Evolutionary conservation across 2,888 invertebrate genomes (phyloP).

Genomic region (Fissipunctia ypsillon): DNA sequence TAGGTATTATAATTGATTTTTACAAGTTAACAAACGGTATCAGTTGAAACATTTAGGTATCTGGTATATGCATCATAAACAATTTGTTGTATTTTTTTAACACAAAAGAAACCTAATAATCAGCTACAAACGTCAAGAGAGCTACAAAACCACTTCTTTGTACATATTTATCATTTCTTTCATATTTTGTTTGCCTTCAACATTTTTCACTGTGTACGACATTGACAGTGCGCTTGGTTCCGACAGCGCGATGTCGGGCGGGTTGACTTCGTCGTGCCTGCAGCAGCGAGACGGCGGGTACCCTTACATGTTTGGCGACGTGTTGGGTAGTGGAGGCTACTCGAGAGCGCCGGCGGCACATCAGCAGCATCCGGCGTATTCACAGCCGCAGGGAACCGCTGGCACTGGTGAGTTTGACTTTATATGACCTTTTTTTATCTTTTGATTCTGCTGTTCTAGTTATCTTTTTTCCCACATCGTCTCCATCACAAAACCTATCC

Average conservation of each 20-base stretch:
- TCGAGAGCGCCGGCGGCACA: conserved; percentile 94
- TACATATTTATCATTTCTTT: conserved; percentile 9
- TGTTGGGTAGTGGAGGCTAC: conserved; percentile 93
- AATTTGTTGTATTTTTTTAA: not conserved
- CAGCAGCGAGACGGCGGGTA: conserved; percentile 95
- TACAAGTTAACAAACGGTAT: not conserved
- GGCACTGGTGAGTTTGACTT: conserved; percentile 90
- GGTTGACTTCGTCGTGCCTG: conserved; percentile 95
- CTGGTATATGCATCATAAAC: not conserved
- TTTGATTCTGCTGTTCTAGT: not conserved
- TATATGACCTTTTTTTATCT: not conserved
- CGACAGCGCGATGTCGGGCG: conserved; percentile 96
- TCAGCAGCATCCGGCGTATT: conserved; percentile 92
- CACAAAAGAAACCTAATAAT: not conserved
- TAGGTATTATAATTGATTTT: not conserved
- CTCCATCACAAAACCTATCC: too few relatives aligned
- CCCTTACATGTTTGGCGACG: conserved; percentile 98
- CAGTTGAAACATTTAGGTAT: not conserved
- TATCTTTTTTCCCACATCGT: not conserved
- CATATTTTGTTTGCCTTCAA: conserved; percentile 40
- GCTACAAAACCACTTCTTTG: not conserved
- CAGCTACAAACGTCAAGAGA: not conserved
- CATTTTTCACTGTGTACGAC: conserved; percentile 42
- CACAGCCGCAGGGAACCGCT: conserved; percentile 90
- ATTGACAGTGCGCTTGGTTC: conserved; percentile 56